phyloP scores from a whole-genome alignment of 2,797 vertebrate species.

The Gambusia yucatana region DNA sequence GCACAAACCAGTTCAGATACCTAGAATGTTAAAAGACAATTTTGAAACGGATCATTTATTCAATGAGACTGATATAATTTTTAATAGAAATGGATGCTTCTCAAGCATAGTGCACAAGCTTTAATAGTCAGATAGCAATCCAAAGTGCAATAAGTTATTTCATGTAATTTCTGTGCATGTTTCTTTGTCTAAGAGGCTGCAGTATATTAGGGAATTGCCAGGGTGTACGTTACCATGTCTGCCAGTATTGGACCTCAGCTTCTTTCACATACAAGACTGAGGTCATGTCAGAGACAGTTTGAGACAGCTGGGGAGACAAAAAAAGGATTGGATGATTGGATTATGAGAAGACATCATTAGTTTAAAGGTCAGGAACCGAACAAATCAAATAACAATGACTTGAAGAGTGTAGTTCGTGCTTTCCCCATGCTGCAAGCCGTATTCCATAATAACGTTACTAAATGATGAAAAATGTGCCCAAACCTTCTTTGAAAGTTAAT shows the following conservation, averaged over 20 bases:
- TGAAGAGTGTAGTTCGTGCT: background rate
- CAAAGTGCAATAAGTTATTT: background rate
- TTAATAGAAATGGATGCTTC: background rate
- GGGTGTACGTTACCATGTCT: slow-evolving; percentile 74
- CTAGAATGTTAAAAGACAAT: background rate
- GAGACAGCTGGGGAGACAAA: slow-evolving; percentile 69
- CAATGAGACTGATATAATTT: background rate
- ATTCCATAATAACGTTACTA: background rate
- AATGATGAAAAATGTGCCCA: background rate
- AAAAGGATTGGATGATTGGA: background rate
- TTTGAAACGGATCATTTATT: background rate
- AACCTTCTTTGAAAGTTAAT: background rate
- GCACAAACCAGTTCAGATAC: background rate
- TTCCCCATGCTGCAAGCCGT: background rate
- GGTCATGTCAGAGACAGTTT: slow-evolving; percentile 78
- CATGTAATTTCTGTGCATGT: background rate
- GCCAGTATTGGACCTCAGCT: slow-evolving; percentile 80
- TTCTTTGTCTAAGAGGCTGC: background rate
- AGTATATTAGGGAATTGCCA: background rate
- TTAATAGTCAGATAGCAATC: background rate
- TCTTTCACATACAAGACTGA: slow-evolving; percentile 78
- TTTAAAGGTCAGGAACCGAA: slow-evolving; percentile 3
- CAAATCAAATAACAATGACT: background rate
- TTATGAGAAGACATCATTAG: background rate
- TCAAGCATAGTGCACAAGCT: background rate